Base-by-base conservation (phyloP, 2,888 invertebrate genomes). In the Cosmopolites sordidus region DNA sequence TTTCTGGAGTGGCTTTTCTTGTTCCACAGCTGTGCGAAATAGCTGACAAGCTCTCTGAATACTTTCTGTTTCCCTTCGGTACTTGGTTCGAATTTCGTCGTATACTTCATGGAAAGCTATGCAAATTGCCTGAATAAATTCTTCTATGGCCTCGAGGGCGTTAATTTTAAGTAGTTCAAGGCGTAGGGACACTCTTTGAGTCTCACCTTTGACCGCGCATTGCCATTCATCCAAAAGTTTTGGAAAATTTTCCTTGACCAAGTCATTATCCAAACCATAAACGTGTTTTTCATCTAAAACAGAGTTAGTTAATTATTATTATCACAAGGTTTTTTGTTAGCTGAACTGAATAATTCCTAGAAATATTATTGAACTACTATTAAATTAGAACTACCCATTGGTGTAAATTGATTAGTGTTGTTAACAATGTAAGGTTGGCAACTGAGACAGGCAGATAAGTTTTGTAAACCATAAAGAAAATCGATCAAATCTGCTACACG, bases 131-230 rank as follows among this genome's bases (percentile, higher is more conserved):
- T 68, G 60, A 30, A 81, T 71, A 61, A 78, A 74, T 38, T 73
- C 73, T 47, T 78, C 69, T 22, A 82, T 74, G 59, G 75, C 67
- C 15, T 75, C 66, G 54, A 77, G 71, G 17, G 76, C 73, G 69
- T 73, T 69, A 60, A 75, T 62, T 66, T 75, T 74, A 63, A 78
- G 71, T 59, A 78, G 62, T 62, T 78, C 71, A 66, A 80, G 64
- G 42, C 82, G 75, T 41, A 78, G 63, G 41, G 68, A 72, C 1
- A 75, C 73, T 58, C 84, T 73, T 51, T 71, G 75, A 63, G 76
- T 73, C 72, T 84, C 84, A 16, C 80, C 82, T 48, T 76, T 74
- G 2, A 80, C 66, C 8, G 78, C 82, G 66, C 76, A 76, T 37
- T 48, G 29, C 81, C 83, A 84, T 68, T 84, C 83, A 16, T 79